Evolutionary conservation across 2,888 invertebrate species (phyloP), one percentile per base, ranked within the genome.

Genomic region (Dryocosmus kuriphilus): DNA sequence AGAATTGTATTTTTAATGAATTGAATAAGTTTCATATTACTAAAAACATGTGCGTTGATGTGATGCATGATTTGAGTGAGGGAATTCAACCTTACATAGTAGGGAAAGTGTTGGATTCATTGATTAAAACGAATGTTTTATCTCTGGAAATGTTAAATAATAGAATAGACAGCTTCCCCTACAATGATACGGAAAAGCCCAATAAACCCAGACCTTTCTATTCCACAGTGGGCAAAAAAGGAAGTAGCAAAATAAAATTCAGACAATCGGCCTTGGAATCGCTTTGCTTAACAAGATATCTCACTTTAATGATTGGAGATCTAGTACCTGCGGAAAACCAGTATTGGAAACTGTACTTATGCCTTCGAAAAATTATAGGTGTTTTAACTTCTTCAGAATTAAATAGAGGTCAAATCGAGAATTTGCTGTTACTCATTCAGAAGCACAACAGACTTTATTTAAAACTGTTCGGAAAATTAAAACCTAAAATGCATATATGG

Each of bases 271-370:
- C 61, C n/a, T 19, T 60, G 3, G 76, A 80, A 76, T 77, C 79
- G 75, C 62, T 82, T n/a, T 79, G 77, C 51, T 62, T 79, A 19
- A 74, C 77, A 32, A 77, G 80, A 32, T 80, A 82, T 73, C 74
- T 82, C 24, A 76, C 76, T 22, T 46, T 79, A 5, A 81, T 80
- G 74, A 80, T 81, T 77, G 80, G 81, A 30, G 77, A 78, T 22
- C 38, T 76, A n/a, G 46, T 80, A 74, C 74, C 67, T 14, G 55
- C 74, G 32, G 41, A n/a, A 76, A 46, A 51, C 74, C 62, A 46
- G 77, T 38, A 78, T 35, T 63, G 74, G 38, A 65, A 75, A 62
- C 24, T 74, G 76, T 61, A 79, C 77, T 65, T 32, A 57, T 55
- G 41, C 55, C n/a, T 63, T 62, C 46, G 27, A 75, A 22, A 2